Evolutionary conservation across 2,113 vertebrate species (phyloP).

Genomic region (Rhinopomastus cyanomelas): DNA sequence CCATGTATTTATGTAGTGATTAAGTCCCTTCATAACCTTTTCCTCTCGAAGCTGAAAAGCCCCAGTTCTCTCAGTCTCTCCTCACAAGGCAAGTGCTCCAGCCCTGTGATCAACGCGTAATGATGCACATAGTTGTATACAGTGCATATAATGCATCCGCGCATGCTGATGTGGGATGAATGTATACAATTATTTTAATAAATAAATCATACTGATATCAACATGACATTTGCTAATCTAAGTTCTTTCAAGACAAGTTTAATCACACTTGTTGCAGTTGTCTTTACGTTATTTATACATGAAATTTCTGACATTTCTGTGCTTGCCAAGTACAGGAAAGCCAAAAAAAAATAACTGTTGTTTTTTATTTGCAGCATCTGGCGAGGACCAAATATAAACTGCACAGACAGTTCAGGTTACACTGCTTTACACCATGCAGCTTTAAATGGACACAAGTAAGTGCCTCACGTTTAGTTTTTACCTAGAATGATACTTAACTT

Average conservation of each 20-base stretch:
- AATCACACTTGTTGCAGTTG: background rate
- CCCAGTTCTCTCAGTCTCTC: too few relatives aligned
- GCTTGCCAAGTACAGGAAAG: background rate
- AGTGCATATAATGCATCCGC: too few relatives aligned
- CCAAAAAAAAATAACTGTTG: slow-evolving; percentile 9
- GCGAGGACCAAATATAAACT: slow-evolving; percentile 94
- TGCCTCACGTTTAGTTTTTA: background rate
- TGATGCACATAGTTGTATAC: too few relatives aligned
- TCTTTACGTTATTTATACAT: background rate
- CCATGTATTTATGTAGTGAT: too few relatives aligned
- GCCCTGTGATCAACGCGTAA: too few relatives aligned
- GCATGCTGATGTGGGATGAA: background rate
- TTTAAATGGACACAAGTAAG: slow-evolving; percentile 95
- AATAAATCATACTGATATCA: slow-evolving; percentile 12
- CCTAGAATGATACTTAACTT: background rate
- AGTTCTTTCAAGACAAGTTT: background rate
- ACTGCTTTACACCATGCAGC: slow-evolving; percentile 92
- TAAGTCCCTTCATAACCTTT: too few relatives aligned
- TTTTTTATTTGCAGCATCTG: slow-evolving; percentile 88
- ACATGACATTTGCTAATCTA: background rate
- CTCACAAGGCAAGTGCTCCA: too few relatives aligned
- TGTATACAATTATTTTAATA: slow-evolving; percentile 21
- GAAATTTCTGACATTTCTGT: background rate
- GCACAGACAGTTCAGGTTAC: slow-evolving; percentile 92
- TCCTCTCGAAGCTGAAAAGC: too few relatives aligned